Evolutionary conservation across 2,888 invertebrate genomes (phyloP).

Genomic region (Melieria crassipennis): DNA sequence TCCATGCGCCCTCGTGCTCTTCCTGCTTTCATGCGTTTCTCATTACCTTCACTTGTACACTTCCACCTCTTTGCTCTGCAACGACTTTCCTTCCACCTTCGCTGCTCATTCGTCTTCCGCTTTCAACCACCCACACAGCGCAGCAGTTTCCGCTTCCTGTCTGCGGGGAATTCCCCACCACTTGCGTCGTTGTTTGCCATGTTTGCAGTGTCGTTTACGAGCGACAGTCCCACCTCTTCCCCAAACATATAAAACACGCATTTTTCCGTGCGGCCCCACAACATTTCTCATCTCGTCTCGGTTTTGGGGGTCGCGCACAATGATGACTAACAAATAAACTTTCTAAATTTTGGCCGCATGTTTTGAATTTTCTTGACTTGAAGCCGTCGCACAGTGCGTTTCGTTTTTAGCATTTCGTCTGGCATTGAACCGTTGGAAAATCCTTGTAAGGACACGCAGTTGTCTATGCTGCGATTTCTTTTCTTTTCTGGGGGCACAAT

Average conservation of each 20-base stretch:
- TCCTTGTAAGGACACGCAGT: slow-evolving; percentile 23
- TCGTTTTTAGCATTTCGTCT: neutral
- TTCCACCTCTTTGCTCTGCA: neutral
- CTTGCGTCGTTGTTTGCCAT: slow-evolving; percentile 31
- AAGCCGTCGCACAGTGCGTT: too few relatives aligned
- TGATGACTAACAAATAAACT: slow-evolving; percentile 50
- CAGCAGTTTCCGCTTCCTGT: slow-evolving; percentile 60
- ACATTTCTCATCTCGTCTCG: too few relatives aligned
- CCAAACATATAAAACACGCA: neutral
- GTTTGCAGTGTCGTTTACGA: neutral
- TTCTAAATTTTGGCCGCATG: slow-evolving; percentile 57
- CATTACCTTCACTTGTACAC: too few relatives aligned
- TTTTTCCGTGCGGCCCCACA: neutral
- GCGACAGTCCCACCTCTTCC: too few relatives aligned
- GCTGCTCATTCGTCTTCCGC: neutral
- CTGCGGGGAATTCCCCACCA: slow-evolving; percentile 53
- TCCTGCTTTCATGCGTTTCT: too few relatives aligned
- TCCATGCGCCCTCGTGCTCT: neutral
- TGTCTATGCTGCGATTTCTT: slow-evolving; percentile 45
- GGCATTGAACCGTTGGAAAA: neutral
- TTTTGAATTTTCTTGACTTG: slow-evolving; percentile 49
- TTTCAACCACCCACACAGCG: slow-evolving; percentile 5
- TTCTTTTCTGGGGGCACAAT: slow-evolving; percentile 30
- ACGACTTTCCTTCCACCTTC: neutral
- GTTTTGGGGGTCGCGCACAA: too few relatives aligned